Percentiles rank a stretch among this genome's conserved stretches.
phyloP scores from a whole-genome alignment of 2,888 invertebrate species.

The Tenodera sinensis region DNA sequence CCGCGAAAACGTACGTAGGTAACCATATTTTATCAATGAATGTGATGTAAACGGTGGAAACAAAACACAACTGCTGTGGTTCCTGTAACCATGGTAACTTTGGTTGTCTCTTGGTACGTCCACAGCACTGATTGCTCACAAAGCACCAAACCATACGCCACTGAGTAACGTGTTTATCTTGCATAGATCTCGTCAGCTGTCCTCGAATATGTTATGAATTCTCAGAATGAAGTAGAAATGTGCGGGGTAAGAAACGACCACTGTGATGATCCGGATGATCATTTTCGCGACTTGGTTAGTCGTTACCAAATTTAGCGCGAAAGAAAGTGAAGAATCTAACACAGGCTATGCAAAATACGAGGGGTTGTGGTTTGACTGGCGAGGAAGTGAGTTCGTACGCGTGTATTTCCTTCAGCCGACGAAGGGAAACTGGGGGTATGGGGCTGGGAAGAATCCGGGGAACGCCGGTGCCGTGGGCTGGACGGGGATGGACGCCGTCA shows the following conservation, averaged over 20 bases:
- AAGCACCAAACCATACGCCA: background rate
- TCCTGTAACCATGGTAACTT: background rate
- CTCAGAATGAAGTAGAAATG: too few species aligned
- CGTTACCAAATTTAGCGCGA: too few species aligned
- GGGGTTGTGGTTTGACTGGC: background rate
- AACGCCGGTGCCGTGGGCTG: slow-evolving; percentile 59
- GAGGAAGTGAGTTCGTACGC: background rate
- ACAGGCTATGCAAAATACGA: background rate
- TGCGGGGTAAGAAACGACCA: too few species aligned
- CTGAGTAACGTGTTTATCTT: background rate
- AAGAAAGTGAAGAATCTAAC: too few species aligned
- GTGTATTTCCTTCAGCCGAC: slow-evolving; percentile 57
- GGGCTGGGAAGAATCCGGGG: slow-evolving; percentile 74
- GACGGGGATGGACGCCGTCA: slow-evolving; percentile 74
- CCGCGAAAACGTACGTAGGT: background rate
- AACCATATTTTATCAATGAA: background rate
- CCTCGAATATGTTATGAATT: too few species aligned
- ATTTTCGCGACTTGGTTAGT: too few species aligned
- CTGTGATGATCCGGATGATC: too few species aligned
- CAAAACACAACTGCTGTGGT: background rate
- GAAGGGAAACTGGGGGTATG: slow-evolving; percentile 71
- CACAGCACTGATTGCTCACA: background rate
- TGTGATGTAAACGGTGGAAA: background rate
- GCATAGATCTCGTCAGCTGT: background rate
- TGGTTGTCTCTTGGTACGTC: background rate